Conservation (phyloP, 2,888 invertebrate species). For the Lamproptera curius region DNA sequence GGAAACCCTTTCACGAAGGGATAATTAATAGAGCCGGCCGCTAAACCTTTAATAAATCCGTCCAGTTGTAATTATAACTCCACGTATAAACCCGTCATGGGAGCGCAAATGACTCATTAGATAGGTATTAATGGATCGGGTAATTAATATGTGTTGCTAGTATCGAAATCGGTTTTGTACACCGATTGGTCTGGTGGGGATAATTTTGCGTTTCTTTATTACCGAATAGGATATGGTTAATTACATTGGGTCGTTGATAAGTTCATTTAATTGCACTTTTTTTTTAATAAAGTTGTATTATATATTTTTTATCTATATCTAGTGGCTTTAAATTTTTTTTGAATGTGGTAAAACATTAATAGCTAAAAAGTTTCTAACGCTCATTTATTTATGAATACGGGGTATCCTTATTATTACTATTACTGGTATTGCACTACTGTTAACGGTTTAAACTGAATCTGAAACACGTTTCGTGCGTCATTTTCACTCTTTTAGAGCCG, state of each 20-base stretch:
- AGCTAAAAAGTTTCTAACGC: no score
- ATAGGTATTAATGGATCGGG: background rate
- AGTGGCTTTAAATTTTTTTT: background rate
- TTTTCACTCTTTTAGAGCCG: no score
- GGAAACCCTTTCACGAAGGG: background rate
- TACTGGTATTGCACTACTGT: no score
- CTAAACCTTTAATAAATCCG: background rate
- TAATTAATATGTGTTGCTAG: background rate
- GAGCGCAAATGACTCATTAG: background rate
- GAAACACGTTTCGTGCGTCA: no score
- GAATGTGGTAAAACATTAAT: background rate
- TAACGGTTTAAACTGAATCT: no score
- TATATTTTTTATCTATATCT: background rate
- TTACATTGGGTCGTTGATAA: background rate
- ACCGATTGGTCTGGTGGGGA: background rate
- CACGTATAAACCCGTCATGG: background rate
- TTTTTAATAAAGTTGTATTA: background rate
- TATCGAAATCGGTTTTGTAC: background rate
- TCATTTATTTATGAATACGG: background rate
- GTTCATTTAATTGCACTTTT: background rate
- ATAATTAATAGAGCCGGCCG: background rate
- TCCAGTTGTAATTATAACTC: background rate
- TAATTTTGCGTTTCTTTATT: background rate
- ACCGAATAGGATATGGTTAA: background rate
- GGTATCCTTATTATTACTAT: background rate